phyloP scores from a whole-genome alignment of 2,797 vertebrate species.

The Rhinichthys osculus region DNA sequence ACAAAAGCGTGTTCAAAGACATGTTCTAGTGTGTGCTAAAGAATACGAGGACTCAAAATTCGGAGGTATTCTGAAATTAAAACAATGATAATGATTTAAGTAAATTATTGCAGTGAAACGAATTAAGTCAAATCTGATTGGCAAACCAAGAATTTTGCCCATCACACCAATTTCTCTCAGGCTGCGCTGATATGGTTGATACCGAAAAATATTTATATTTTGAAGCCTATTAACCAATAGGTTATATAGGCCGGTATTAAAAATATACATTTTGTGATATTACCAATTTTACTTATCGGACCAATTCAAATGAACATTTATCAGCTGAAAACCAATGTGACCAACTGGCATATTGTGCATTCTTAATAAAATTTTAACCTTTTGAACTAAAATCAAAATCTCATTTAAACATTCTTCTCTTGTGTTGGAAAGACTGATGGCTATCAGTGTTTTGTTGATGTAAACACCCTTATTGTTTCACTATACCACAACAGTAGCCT shows the following conservation, averaged over 20 bases:
- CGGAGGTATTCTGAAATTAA: background rate
- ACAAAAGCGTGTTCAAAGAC: background rate
- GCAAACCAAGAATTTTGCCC: background rate
- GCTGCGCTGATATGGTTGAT: background rate
- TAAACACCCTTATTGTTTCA: background rate
- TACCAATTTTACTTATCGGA: background rate
- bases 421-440: background rate
- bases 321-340: background rate
- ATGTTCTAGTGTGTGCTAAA: background rate
- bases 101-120: background rate
- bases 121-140: background rate
- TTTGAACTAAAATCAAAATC: background rate
- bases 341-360: background rate
- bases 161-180: background rate
- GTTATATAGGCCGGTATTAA: background rate
- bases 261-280: background rate
- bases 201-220: background rate
- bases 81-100: background rate
- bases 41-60: background rate
- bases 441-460: background rate
- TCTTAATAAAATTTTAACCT: background rate
- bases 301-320: background rate
- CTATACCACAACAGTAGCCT: background rate
- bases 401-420: background rate
- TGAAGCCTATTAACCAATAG: background rate